phyloP scores from a whole-genome alignment of 2,113 vertebrate genomes.

The Phalacrocorax brasilianus region DNA sequence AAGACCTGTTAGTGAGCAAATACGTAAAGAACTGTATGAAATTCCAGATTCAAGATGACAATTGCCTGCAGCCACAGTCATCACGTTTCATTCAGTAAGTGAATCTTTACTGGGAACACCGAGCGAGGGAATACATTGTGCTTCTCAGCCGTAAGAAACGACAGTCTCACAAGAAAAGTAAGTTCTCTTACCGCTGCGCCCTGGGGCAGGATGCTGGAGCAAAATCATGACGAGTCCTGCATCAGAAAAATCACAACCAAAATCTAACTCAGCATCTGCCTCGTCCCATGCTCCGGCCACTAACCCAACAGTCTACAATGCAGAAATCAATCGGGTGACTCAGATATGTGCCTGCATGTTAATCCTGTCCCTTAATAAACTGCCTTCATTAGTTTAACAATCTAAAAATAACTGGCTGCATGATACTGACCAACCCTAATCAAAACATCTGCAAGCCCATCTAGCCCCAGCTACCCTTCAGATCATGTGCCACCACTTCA shows the following conservation, averaged over 20 bases:
- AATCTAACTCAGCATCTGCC: background rate
- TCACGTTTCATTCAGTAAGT: background rate
- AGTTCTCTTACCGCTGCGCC: background rate
- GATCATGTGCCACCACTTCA: slow-evolving; percentile 70
- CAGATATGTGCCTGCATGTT: background rate
- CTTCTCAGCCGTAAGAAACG: background rate
- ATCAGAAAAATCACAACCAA: background rate
- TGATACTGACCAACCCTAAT: slow-evolving; percentile 58
- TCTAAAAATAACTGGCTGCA: slow-evolving; percentile 56
- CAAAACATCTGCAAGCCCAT: slow-evolving; percentile 70
- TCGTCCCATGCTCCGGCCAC: background rate
- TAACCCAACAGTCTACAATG: accelerated
- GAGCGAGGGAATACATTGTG: background rate
- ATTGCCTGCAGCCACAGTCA: background rate
- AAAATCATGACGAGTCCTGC: background rate
- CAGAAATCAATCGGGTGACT: background rate
- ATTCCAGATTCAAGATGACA: background rate
- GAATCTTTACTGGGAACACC: background rate
- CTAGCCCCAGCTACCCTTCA: slow-evolving; percentile 50
- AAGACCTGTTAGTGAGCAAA: background rate
- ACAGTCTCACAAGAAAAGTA: background rate
- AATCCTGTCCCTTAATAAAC: slow-evolving; percentile 12
- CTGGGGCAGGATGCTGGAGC: background rate
- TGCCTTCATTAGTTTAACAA: slow-evolving; percentile 14
- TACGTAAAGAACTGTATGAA: background rate